These are phyloP conservation scores for rabbit (Oryctolagus cuniculus) DNA, from an alignment of 2,113 vertebrate species.

Conservation along the genomic window DNA sequence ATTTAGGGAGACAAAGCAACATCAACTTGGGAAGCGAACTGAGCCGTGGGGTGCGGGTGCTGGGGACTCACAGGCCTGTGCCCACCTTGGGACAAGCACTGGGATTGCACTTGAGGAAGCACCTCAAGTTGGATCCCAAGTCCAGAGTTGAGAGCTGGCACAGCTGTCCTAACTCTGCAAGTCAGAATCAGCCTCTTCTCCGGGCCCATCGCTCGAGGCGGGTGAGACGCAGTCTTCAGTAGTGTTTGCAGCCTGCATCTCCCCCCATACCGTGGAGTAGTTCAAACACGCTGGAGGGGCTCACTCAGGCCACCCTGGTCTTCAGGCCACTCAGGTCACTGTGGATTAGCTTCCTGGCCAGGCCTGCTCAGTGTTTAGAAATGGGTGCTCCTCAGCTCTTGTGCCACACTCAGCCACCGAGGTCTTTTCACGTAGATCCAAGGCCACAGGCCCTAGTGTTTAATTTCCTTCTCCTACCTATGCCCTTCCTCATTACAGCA, in stretches of 20 bases:
- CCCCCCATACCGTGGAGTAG: background rate
- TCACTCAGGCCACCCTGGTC: background rate
- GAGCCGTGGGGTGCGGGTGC: too few relatives aligned
- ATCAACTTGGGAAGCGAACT: background rate
- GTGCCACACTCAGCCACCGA: background rate
- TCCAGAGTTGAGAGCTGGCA: background rate
- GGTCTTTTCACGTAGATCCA: background rate
- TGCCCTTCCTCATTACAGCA: background rate
- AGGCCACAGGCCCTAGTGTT: background rate
- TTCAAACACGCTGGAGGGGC: background rate
- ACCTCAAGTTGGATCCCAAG: background rate
- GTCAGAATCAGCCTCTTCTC: background rate
- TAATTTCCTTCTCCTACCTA: background rate
- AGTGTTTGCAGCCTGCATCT: background rate
- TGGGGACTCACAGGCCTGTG: background rate
- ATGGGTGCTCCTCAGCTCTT: background rate
- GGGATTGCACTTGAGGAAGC: background rate
- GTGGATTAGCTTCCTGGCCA: background rate
- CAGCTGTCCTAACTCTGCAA: background rate
- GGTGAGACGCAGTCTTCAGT: background rate
- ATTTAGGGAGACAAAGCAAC: background rate
- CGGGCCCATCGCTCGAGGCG: background rate
- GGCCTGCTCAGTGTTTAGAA: background rate
- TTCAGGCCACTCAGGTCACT: background rate
- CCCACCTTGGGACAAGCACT: background rate